A percentile compares a stretch with the other conserved stretches of the same genome.
Evolutionary conservation across 2,113 vertebrate genomes (phyloP).

Genomic region (Pao palembangensis): DNA sequence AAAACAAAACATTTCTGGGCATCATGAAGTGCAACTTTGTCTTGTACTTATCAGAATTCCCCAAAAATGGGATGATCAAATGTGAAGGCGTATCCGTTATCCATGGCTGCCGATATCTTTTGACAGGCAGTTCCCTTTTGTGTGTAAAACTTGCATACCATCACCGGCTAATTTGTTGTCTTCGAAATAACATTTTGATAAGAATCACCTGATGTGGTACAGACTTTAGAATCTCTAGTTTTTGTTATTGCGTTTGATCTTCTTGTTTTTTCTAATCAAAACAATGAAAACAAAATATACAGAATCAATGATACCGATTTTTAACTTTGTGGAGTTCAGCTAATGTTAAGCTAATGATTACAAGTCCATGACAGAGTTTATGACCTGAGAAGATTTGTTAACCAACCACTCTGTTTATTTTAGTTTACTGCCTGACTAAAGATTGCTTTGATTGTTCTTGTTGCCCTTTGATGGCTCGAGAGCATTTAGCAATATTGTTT

Average conservation of each 20-base stretch:
- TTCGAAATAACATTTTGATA: too few relatives aligned
- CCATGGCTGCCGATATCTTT: constrained; percentile 26
- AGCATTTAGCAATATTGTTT: background rate
- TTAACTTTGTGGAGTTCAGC: background rate
- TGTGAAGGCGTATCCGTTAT: too few relatives aligned
- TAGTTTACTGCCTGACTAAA: constrained; percentile 10
- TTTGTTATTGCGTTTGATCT: too few relatives aligned
- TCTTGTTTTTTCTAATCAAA: too few relatives aligned
- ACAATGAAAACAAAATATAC: too few relatives aligned
- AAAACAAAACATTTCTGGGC: background rate
- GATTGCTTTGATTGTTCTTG: background rate
- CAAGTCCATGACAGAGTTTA: constrained; percentile 10
- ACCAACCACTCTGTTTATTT: constrained; percentile 11
- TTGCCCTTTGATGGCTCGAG: background rate
- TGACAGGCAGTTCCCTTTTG: background rate
- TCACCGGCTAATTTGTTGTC: too few relatives aligned
- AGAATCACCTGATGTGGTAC: too few relatives aligned
- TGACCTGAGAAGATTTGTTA: constrained; percentile 15
- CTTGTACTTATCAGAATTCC: constrained; percentile 1
- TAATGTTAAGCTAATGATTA: constrained; percentile 34
- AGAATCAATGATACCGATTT: too few relatives aligned
- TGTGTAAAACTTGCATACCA: too few relatives aligned
- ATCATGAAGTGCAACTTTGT: constrained; percentile 19
- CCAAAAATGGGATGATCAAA: background rate
- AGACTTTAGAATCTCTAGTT: too few relatives aligned